Conservation (phyloP, 1,140 invertebrate species). For the Coelopa frigida region DNA sequence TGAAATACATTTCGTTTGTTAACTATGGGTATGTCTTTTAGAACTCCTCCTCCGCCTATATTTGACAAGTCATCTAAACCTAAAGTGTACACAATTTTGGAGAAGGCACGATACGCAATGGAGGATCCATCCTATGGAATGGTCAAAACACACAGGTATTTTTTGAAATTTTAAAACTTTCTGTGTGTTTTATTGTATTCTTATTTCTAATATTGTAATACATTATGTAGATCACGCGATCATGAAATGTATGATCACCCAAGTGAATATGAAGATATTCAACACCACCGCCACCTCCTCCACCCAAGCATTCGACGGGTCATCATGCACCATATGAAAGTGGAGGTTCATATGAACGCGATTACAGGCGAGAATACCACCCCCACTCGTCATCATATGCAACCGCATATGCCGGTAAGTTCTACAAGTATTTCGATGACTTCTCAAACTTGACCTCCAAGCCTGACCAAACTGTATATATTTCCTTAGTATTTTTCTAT, state of each 20-base stretch:
- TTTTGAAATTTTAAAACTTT: background rate
- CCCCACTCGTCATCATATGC: slow-evolving; percentile 40
- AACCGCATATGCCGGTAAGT: slow-evolving; percentile 40
- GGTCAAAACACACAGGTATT: slow-evolving; percentile 33
- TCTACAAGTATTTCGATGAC: slow-evolving; percentile 13
- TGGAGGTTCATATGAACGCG: slow-evolving; percentile 37
- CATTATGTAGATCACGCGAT: slow-evolving; percentile 27
- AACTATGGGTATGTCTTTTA: slow-evolving; percentile 9
- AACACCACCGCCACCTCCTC: slow-evolving; percentile 29
- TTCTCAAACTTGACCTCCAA: too few species aligned
- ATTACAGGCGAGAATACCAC: slow-evolving; percentile 41
- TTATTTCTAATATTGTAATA: background rate
- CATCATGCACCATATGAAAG: slow-evolving; percentile 34
- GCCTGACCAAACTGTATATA: too few species aligned
- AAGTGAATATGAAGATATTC: slow-evolving; percentile 39
- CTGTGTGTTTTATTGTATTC: background rate
- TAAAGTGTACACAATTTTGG: slow-evolving; percentile 75
- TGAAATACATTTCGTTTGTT: background rate
- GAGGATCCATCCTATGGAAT: slow-evolving; percentile 59
- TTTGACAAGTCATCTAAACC: slow-evolving; percentile 48
- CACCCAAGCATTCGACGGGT: slow-evolving; percentile 34
- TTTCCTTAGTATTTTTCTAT: too few species aligned
- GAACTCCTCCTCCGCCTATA: slow-evolving; percentile 42
- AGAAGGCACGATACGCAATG: slow-evolving; percentile 71
- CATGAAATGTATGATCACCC: slow-evolving; percentile 40